Evolutionary conservation across 2,888 invertebrate genomes (phyloP), one percentile per base, ranked within the genome.

Genomic region (Trichogramma dendrolimi): DNA sequence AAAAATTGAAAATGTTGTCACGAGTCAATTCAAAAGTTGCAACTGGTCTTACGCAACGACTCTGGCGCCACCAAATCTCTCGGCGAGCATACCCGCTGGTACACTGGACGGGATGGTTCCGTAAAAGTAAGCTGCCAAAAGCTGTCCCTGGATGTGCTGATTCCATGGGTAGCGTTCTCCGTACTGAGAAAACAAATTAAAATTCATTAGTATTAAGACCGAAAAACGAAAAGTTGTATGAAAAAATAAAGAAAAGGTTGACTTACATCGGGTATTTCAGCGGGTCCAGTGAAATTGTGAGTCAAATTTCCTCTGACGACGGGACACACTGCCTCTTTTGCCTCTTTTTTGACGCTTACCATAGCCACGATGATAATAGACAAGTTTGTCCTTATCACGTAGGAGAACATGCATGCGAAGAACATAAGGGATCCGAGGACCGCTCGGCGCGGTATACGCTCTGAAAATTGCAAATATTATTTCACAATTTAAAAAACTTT

Each of bases 321-420:
- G 8, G 46, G 46, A 43, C 58, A 49, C 38, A 10, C 44, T 27
- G 49, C 48, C 4, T 7, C 10, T 58, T 11, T 62, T 64, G 7
- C 52, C n/a, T 38, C 50, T n/a, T 47, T 46, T 4, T 47, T 11
- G 6, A 51, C 46, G 8, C 69, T 71, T 14, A 75, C 75, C 78
- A 79, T 78, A 4, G 79, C 77, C 10, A 77, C 77, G 55, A 79
- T 76, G 8, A 69, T 72, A 51, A 91, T 85, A 11, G 90, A 90
- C 76, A 91, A 84, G 79, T 91, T 91, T 1, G 90, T 90, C 60
- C 90, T 83, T 69, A 90, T 82, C 83, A 90, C 88, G 78, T 91
- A 91, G 5, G 86, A 84, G 69, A 89, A 84, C 81, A 90, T 86
- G 70, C 89, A 89, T 65, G 88, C 87, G 62, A 88, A 84, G 74